These are phyloP conservation scores for Trematomus loennbergii DNA, from an alignment of 2,113 vertebrate species.

Conservation along the genomic window DNA sequence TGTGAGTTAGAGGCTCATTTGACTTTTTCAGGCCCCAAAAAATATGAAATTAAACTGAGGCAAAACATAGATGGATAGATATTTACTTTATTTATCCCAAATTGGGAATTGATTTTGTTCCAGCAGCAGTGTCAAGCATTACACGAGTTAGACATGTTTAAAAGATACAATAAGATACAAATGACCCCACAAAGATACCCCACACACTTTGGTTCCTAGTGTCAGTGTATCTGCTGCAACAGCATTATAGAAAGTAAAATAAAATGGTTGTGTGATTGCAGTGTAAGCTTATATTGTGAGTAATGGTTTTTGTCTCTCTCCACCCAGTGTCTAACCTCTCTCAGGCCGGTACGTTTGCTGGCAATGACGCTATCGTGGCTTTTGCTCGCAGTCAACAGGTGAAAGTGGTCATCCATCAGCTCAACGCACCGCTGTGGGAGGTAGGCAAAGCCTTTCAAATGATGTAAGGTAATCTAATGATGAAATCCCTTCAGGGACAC, in stretches of 20 bases:
- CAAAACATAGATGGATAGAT: too few relatives aligned
- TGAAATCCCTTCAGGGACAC: background rate
- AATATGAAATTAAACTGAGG: background rate
- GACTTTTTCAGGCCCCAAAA: background rate
- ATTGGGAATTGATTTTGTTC: too few relatives aligned
- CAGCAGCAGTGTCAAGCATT: too few relatives aligned
- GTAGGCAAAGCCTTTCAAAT: constrained; percentile 77
- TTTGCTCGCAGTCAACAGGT: constrained; percentile 96
- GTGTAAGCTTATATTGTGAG: background rate
- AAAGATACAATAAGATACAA: too few relatives aligned
- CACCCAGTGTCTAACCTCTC: constrained; percentile 91
- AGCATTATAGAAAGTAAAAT: background rate
- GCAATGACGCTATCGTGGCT: constrained; percentile 97
- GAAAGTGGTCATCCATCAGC: constrained; percentile 97
- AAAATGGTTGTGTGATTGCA: background rate
- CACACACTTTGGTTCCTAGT: background rate
- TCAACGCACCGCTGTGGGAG: constrained; percentile 96
- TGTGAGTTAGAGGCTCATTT: background rate
- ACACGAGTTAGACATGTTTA: too few relatives aligned
- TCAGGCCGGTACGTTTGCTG: constrained; percentile 95
- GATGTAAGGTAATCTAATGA: background rate
- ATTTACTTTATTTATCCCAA: too few relatives aligned
- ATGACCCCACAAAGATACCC: background rate
- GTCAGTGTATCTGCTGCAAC: background rate
- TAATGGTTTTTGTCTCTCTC: constrained; percentile 11